A percentile compares a stretch with the other conserved stretches of the same genome.
phyloP scores from a whole-genome alignment of 2,888 invertebrate genomes.

The Diaperis boleti region DNA sequence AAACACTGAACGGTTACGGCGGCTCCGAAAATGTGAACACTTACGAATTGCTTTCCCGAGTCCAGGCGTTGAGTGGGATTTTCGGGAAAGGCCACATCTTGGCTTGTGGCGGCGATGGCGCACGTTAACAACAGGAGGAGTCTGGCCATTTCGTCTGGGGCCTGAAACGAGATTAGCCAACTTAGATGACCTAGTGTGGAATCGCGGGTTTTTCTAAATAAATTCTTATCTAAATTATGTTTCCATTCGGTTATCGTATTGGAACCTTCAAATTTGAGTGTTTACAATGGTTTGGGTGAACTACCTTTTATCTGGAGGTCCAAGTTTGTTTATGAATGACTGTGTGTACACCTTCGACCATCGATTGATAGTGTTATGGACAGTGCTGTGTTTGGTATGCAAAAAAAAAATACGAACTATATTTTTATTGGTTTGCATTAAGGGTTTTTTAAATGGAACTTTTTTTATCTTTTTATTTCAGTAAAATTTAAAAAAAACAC shows the following conservation, averaged over 20 bases:
- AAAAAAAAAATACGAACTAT: no score
- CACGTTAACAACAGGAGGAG: not conserved
- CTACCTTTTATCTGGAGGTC: not conserved
- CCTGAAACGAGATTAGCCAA: no score
- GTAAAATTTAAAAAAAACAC: no score
- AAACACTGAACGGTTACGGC: not conserved
- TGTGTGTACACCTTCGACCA: not conserved
- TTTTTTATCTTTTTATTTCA: no score
- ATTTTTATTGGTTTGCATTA: no score
- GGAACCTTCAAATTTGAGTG: not conserved
- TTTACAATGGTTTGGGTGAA: not conserved
- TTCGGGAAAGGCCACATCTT: slow-evolving; percentile 45
- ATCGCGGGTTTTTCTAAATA: no score
- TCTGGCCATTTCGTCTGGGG: slow-evolving; percentile 13
- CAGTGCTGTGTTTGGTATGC: no score
- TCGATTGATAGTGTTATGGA: not conserved
- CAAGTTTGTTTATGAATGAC: no score
- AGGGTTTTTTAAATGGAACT: no score
- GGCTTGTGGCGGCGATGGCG: slow-evolving; percentile 13
- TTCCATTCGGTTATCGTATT: not conserved
- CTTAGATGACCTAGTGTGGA: no score
- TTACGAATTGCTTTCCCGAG: slow-evolving; percentile 34
- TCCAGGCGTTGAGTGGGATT: slow-evolving; percentile 47
- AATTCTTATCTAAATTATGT: no score
- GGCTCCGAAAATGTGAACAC: not conserved